Evolutionary conservation across 2,888 invertebrate species (phyloP).

Genomic region (Pterobdella sp.): DNA sequence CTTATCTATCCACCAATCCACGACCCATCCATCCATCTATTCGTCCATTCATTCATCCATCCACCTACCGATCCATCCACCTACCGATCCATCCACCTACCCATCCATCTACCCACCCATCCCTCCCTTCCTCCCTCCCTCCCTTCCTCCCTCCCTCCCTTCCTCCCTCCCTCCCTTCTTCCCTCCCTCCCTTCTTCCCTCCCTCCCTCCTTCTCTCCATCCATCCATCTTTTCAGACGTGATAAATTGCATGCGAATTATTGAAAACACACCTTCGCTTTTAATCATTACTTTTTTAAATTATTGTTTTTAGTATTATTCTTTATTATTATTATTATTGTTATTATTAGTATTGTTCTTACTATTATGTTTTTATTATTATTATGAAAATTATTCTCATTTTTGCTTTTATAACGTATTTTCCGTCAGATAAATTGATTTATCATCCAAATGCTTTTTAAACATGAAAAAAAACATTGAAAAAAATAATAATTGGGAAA

Average conservation of each 20-base stretch:
- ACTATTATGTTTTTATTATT: neutral
- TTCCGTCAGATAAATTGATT: too few species aligned
- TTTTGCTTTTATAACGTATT: neutral
- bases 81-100: neutral
- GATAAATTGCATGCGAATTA: neutral
- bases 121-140: neutral
- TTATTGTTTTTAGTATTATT: too few species aligned
- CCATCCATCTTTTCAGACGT: neutral
- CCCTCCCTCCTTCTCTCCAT: neutral
- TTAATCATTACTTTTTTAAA: neutral
- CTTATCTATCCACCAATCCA: neutral
- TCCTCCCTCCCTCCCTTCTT: neutral
- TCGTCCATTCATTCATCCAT: neutral
- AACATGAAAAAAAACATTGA: too few species aligned
- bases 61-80: neutral
- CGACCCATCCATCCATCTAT: neutral
- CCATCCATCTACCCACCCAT: neutral
- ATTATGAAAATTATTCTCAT: neutral
- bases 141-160: constrained; percentile 1
- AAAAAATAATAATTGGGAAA: too few species aligned
- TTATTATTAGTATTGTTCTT: too few species aligned
- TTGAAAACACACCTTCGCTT: neutral
- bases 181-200: neutral
- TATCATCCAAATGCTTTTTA: too few species aligned
- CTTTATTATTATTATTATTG: too few species aligned